Base-by-base conservation (phyloP, 2,113 vertebrate genomes). In the Leptobrachium ailaonicum region DNA sequence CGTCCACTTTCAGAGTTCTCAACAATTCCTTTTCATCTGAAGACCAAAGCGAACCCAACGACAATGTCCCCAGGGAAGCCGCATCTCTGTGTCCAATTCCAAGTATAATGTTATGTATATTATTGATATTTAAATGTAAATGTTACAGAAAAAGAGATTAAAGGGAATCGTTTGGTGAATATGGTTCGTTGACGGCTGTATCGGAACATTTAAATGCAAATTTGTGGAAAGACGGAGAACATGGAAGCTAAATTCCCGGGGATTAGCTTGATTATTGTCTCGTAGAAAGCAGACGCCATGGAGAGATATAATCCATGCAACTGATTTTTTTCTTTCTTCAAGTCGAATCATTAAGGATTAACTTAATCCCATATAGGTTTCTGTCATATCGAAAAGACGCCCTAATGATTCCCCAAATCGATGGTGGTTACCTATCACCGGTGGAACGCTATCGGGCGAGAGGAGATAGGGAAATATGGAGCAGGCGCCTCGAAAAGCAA, bases 331-430 rank as follows among this genome's bases (percentile, higher is more conserved):
- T 32, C 20, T 32, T 76, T 68, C 56, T 47, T 77, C 50, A 41
- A 69, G 69, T 77, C 66, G 58, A 77, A 41, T 53, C 41, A 77
- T 69, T 77, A 69, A 58, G 53, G 75, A 77, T 77, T 77, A 77
- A 58, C 64, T 44, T 45, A 70, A 77, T 77, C 66, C 66, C 68
- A 77, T 77, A 60, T 58, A 40, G 66, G 14, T 69, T 77, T 70
- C 53, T 70, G 66, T 10, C 7, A 41, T 60, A 40, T 69, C 66
- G 58, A 11, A 47, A 77, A 58, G 69, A 42, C 41, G 12, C 44
- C 8, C 14, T 60, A 45, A 44, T 6, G 2, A 68, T 53, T 2
- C 12, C n/a, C 20, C 12, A 44, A 32, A 41, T 41, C 42, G 45
- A n/a, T 69, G 14, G 6, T 9, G n/a, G 66, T 40, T 40, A 1